Base-by-base conservation (phyloP, 2,113 vertebrate species). In the Semnornis frantzii region DNA sequence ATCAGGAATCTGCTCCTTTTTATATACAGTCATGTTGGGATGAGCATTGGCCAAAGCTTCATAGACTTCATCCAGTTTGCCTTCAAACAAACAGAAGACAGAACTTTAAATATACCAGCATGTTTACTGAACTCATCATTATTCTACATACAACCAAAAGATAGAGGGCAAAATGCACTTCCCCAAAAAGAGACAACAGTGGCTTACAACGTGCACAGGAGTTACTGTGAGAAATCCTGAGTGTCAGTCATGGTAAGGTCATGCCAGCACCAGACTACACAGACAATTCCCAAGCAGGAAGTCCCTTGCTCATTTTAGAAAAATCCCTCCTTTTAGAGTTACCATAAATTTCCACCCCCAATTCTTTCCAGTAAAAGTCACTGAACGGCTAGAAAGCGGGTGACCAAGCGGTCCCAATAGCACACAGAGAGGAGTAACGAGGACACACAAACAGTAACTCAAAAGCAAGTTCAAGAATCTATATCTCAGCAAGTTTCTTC, bases 21-120 rank as follows among this genome's bases (percentile, higher is more conserved):
- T 99, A 94, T 98, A 98, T 5, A 98, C 98, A 33, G 96, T 95
- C 97, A 99, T 98, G 96, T 98, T 98, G 27, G 98, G 98, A 87
- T 98, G 98, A 21, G 98, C 98, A 3, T 97, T 97, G 74, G 78
- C 91, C 86, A 99, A 95, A 30, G 97, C 97, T 71, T 89, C 87
- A 7, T 98, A 99, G 16, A 99, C 98, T 92, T 98, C 98, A 54
- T 98, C 97, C 44, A 98, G 95, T 96, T 98, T 98, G 54, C 98
- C 99, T 99, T 94, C 15, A 95, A 96, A 94, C 37, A 66, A 62
- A 66, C 34, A 75, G 37, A 72, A 94, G 30, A 57, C 4, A 85
- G 65, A 89, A 82, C 39, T 77, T 86, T 17, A 39, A 95, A 74
- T 31, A 78, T 3, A 50, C 4, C 23, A 8, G 2, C 83, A 68